Percentiles rank a stretch among this genome's conserved stretches.
Conservation (phyloP, 2,113 vertebrate genomes). For the Carassius carassius region DNA sequence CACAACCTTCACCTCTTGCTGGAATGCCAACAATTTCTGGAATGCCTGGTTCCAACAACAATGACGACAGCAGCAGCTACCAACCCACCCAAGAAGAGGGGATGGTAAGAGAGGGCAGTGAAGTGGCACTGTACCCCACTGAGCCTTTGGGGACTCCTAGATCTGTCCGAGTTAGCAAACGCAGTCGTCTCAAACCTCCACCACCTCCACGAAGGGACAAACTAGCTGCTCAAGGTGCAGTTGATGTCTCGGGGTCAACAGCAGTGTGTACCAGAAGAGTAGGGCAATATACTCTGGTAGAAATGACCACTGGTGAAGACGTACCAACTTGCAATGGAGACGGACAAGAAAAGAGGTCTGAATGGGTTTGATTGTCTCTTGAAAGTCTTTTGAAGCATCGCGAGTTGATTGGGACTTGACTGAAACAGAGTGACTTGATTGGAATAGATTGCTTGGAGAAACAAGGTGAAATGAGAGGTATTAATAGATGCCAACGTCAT, state of each 20-base stretch:
- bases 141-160: conserved; percentile 62
- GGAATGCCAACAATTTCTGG: conserved; percentile 27
- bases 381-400: not conserved
- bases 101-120: conserved; percentile 65
- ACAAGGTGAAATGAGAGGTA: not conserved
- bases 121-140: conserved; percentile 64
- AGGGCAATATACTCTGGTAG: conserved; percentile 69
- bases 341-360: conserved; percentile 79
- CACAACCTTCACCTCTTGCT: conserved; percentile 39
- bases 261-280: conserved; percentile 62
- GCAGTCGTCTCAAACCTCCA: conserved; percentile 63
- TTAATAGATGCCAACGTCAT: not conserved
- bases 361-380: conserved; percentile 83
- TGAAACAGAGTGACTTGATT: not conserved
- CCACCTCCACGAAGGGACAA: conserved; percentile 73
- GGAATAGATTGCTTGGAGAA: not conserved
- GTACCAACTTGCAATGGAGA: conserved; percentile 64
- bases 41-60: conserved; percentile 53
- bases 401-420: not conserved
- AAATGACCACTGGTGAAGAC: conserved; percentile 61
- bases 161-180: conserved; percentile 69
- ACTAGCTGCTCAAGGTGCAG: conserved; percentile 19
- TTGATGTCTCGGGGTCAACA: conserved; percentile 58
- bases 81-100: conserved; percentile 56
- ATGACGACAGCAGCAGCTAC: conserved; percentile 65